phyloP scores from a whole-genome alignment of 2,888 invertebrate genomes.

The Chrysina gloriosa region DNA sequence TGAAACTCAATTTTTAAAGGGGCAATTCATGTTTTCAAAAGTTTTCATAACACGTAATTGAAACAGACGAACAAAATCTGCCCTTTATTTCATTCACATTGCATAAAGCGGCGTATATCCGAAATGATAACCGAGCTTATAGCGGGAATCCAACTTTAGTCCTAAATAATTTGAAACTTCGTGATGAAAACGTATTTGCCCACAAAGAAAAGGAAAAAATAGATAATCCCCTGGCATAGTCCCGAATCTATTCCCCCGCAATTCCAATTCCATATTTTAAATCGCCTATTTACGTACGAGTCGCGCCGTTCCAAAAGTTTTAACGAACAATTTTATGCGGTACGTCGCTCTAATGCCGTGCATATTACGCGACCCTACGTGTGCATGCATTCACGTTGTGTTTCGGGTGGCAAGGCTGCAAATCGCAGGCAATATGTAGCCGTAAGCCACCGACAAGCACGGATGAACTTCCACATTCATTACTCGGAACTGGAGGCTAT shows the following conservation, averaged over 20 bases:
- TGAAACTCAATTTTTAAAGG: no score
- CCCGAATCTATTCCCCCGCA: background rate
- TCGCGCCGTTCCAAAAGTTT: background rate
- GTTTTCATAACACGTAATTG: no score
- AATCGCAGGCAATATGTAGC: slow-evolving; percentile 31
- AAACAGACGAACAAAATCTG: no score
- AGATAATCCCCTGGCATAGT: background rate
- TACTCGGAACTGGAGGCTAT: slow-evolving; percentile 11
- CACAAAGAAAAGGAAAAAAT: no score
- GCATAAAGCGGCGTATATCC: no score
- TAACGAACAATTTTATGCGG: background rate
- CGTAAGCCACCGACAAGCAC: slow-evolving; percentile 19
- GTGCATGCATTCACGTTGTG: background rate
- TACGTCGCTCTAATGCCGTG: background rate
- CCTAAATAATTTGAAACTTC: no score
- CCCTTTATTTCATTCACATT: no score
- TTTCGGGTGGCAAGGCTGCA: background rate
- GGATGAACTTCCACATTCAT: slow-evolving; percentile 21
- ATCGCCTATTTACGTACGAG: background rate
- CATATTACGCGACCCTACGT: background rate
- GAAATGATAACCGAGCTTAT: no score
- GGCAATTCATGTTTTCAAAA: no score
- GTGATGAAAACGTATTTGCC: no score
- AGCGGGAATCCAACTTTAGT: no score
- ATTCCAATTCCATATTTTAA: slow-evolving; percentile 11